Percentiles rank a stretch among this genome's conserved stretches.
These are phyloP conservation scores for Eupithecia centaureata DNA, from an alignment of 2,888 invertebrate genomes.

Conservation along the genomic window DNA sequence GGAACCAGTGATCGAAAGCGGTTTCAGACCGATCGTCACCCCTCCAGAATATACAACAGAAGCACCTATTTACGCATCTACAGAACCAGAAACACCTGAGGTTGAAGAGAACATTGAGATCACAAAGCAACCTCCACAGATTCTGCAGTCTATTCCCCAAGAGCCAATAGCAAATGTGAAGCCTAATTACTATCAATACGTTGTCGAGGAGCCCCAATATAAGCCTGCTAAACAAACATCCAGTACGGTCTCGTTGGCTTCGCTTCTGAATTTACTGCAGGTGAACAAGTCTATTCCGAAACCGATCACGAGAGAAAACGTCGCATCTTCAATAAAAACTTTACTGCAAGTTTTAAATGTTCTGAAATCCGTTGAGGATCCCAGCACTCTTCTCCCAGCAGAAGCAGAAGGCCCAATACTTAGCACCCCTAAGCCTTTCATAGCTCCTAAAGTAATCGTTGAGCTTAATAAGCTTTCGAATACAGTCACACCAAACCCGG, in stretches of 20 bases:
- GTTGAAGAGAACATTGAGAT: slow-evolving; percentile 45
- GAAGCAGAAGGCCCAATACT: slow-evolving; percentile 63
- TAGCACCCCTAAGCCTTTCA: slow-evolving; percentile 72
- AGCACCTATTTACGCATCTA: slow-evolving; percentile 53
- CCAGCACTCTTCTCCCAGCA: too few relatives aligned
- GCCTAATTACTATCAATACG: slow-evolving; percentile 66
- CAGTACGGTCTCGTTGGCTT: slow-evolving; percentile 64
- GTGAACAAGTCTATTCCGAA: slow-evolving; percentile 90
- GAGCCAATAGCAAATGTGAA: slow-evolving; percentile 50
- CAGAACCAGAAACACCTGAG: slow-evolving; percentile 44
- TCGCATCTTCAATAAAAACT: slow-evolving; percentile 91
- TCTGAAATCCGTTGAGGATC: slow-evolving; percentile 80
- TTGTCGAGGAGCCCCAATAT: slow-evolving; percentile 56
- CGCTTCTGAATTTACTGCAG: slow-evolving; percentile 89
- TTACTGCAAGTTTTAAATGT: slow-evolving; percentile 89
- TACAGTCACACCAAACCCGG: slow-evolving; percentile 21
- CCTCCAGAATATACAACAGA: slow-evolving; percentile 53
- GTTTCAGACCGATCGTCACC: slow-evolving; percentile 70
- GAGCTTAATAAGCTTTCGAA: slow-evolving; percentile 26
- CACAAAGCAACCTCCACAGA: slow-evolving; percentile 52
- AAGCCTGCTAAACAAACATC: slow-evolving; percentile 52
- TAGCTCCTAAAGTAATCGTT: slow-evolving; percentile 50
- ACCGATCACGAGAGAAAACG: slow-evolving; percentile 89
- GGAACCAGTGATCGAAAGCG: slow-evolving; percentile 68
- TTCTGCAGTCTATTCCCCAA: slow-evolving; percentile 49